Evolutionary conservation across 2,797 vertebrate species (phyloP), one percentile per base, ranked within the genome.

Genomic region (Catostomus latipinnis): DNA sequence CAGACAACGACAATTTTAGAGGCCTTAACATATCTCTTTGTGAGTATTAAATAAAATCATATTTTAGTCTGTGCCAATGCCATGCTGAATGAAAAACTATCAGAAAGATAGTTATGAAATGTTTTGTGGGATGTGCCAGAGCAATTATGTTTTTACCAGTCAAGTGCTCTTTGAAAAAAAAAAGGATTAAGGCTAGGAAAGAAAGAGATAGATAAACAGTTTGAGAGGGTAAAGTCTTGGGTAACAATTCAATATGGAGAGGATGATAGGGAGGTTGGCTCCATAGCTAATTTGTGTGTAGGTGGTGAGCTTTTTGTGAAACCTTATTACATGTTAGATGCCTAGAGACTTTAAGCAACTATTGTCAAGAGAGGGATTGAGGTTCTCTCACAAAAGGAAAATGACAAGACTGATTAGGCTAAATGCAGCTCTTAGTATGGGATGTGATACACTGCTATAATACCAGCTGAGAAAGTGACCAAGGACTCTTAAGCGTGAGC

Each of bases 51-150:
- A 75, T 52, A 71, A 75, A 71, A 52, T 58, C 10, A 50, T 43
- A 43, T 67, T 70, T 68, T 50, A 57, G 48, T 79, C 82, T 53
- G 46, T 74, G 71, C 8, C 67, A 71, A 78, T 34, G 48, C 72
- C 52, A 79, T 58, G 53, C 56, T 60, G 8, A 80, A 53, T 49
- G 7, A 77, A 80, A 14, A 1, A 16, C 11, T 70, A 12, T 16
- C 53, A 71, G n/a, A 22, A 75, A 10, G 16, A 57, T 48, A 12
- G 11, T 68, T 50, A 53, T 11, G 3, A 82, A 67, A 50, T 12
- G 10, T 48, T 56, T 56, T 1, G 56, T 52, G 75, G 62, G 18
- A 46, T 22, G 48, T 4, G 16, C 22, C 9, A 14, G 22, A 34
- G 22, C 22, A 3, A 34, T 34, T 34, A 34, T 34, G 22, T 34